Conservation (phyloP, 2,113 vertebrate species). For the Phaethornis superciliosus region DNA sequence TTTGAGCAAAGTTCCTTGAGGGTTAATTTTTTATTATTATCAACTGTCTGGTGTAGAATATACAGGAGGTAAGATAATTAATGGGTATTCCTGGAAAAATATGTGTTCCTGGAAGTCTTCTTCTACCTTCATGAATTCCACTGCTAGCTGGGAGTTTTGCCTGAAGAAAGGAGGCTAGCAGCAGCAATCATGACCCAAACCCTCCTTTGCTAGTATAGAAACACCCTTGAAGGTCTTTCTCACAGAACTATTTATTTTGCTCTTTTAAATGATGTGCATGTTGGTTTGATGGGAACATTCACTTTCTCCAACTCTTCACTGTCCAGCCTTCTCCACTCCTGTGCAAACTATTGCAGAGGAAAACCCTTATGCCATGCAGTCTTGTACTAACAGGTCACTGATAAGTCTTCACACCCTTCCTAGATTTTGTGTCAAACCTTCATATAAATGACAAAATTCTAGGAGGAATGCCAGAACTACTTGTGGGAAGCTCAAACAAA, state of each 20-base stretch:
- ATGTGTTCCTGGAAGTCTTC: neutral
- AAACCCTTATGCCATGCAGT: neutral
- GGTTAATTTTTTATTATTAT: neutral
- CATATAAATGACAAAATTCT: neutral
- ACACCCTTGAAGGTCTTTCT: neutral
- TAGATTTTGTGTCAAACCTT: neutral
- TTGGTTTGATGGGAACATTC: neutral
- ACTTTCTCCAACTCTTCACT: neutral
- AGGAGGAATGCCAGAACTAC: neutral
- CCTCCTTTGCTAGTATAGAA: neutral
- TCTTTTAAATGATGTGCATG: neutral
- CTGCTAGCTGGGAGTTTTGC: neutral
- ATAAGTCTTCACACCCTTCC: neutral
- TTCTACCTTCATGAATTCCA: neutral
- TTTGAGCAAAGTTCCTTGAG: neutral
- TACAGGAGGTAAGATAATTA: neutral
- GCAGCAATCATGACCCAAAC: neutral
- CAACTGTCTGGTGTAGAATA: neutral
- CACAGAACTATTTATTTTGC: neutral
- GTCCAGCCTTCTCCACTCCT: neutral
- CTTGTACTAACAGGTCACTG: neutral
- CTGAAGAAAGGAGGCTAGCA: neutral
- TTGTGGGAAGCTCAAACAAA: neutral
- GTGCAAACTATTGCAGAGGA: neutral
- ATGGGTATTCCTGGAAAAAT: neutral